A percentile compares a stretch with the other conserved stretches of the same genome.
Evolutionary conservation across 2,888 invertebrate genomes (phyloP).

Genomic region (Drosophila yooni): DNA sequence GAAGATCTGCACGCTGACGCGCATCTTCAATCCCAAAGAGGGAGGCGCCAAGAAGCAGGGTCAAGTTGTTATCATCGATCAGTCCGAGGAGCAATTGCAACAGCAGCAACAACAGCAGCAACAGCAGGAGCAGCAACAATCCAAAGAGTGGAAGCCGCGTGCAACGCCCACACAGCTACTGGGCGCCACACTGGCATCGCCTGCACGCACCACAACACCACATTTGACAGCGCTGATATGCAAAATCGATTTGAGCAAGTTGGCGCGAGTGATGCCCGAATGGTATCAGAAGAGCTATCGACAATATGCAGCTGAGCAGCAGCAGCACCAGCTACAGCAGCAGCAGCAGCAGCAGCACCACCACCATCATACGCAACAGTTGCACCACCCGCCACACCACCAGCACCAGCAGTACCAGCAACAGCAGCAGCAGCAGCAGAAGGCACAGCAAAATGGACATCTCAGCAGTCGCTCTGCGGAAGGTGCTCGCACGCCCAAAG

Average conservation of each 20-base stretch:
- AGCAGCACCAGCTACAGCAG: constrained; percentile 61
- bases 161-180: constrained; percentile 79
- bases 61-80: constrained; percentile 90
- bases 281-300: constrained; percentile 80
- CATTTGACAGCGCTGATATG: constrained; percentile 80
- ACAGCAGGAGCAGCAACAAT: constrained; percentile 26
- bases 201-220: constrained; percentile 65
- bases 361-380: constrained; percentile 56
- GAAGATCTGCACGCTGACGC: constrained; percentile 89
- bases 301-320: constrained; percentile 54
- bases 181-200: constrained; percentile 59
- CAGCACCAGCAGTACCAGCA: constrained; percentile 49
- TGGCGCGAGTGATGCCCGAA: constrained; percentile 78
- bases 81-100: constrained; percentile 86
- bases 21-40: constrained; percentile 90
- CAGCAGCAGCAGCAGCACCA: constrained; percentile 60
- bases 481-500: constrained; percentile 73
- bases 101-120: constrained; percentile 54
- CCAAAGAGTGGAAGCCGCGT: constrained; percentile 63
- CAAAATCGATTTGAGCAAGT: constrained; percentile 82
- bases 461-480: constrained; percentile 72
- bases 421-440: constrained; percentile 48
- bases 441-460: constrained; percentile 72
- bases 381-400: constrained; percentile 48
- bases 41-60: constrained; percentile 90